Conservation (phyloP, 2,797 vertebrate genomes). For the Pangasius djambal region DNA sequence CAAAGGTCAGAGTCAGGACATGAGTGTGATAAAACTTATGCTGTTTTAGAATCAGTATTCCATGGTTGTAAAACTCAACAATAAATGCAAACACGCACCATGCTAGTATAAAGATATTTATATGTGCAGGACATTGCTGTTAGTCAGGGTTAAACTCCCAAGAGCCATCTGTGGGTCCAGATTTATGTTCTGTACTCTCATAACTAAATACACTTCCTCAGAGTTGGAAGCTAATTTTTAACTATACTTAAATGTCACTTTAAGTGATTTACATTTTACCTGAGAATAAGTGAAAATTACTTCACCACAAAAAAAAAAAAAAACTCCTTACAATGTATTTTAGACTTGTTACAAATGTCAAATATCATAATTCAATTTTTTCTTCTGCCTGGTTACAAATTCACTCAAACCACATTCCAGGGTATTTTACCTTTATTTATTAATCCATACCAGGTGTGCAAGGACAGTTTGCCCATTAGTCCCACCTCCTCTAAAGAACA, state of each 20-base stretch:
- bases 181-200: not conserved
- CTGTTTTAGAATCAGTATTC: slow-evolving; percentile 22
- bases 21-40: not conserved
- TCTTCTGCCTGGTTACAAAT: not conserved
- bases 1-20: not conserved
- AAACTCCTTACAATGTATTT: not conserved
- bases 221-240: not conserved
- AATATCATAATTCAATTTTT: not conserved
- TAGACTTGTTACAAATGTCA: not conserved
- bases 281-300: no score
- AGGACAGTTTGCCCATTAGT: not conserved
- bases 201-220: not conserved
- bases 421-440: not conserved
- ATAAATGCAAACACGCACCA: not conserved
- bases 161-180: not conserved
- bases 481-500: not conserved
- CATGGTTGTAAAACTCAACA: not conserved
- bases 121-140: not conserved
- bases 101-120: slow-evolving; percentile 15
- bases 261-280: not conserved
- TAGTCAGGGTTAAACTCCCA: slow-evolving; percentile 19
- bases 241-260: not conserved
- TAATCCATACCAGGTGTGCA: not conserved
- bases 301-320: not conserved
- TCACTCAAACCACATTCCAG: not conserved